These are phyloP conservation scores for Drosophila pegasa DNA, from an alignment of 2,888 invertebrate species.

Conservation along the genomic window DNA sequence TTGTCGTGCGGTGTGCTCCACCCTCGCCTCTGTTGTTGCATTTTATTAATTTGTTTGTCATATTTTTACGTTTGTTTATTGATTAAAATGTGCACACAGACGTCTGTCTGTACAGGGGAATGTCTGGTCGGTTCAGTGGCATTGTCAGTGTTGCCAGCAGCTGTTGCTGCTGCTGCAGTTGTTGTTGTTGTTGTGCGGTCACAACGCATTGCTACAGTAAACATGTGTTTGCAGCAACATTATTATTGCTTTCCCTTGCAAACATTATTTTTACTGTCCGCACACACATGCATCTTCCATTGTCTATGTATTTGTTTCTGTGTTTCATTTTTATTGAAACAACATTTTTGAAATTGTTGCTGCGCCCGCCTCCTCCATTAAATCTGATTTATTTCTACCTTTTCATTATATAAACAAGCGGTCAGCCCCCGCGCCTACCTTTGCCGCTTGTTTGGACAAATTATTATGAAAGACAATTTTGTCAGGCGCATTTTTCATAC, in stretches of 20 bases:
- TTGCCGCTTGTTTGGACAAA: conserved; percentile 61
- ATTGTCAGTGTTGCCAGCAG: conserved; percentile 55
- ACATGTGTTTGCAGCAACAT: conserved; percentile 73
- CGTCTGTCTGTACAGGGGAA: conserved; percentile 20
- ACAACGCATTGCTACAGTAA: conserved; percentile 50
- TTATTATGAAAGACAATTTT: conserved; percentile 72
- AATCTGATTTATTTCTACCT: conserved; percentile 54
- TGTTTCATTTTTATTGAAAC: conserved; percentile 61
- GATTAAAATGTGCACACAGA: conserved; percentile 72
- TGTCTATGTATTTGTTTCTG: background rate
- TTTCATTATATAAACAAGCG: conserved; percentile 18
- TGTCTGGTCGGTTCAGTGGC: background rate
- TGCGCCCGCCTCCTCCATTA: conserved; percentile 21
- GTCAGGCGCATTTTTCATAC: conserved; percentile 67
- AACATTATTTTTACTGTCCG: conserved; percentile 51
- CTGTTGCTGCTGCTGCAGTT: conserved; percentile 39
- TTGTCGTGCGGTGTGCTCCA: conserved; percentile 52
- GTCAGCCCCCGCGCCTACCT: background rate
- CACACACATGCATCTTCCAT: background rate
- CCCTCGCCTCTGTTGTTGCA: conserved; percentile 48
- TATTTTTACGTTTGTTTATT: conserved; percentile 80
- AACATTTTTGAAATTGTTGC: conserved; percentile 64
- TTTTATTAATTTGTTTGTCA: conserved; percentile 82
- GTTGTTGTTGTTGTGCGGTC: conserved; percentile 31
- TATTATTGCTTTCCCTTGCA: conserved; percentile 45